Evolutionary conservation across 2,113 vertebrate species (phyloP), one percentile per base, ranked within the genome.

Genomic region (Etheostoma cragini): DNA sequence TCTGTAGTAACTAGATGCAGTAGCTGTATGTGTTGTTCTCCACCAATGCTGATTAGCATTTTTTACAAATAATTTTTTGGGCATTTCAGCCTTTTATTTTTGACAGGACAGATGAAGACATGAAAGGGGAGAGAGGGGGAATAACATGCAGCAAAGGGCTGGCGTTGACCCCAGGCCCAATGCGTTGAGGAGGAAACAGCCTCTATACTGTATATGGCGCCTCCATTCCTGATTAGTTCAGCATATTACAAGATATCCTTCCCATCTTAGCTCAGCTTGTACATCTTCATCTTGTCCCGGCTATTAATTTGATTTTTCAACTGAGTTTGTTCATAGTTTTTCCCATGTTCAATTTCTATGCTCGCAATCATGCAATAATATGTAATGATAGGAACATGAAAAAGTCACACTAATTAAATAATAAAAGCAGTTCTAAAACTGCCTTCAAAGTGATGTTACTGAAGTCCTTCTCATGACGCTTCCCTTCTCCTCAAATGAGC

Each of bases 401-500:
- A 50, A 65, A 5, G 70, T 64, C 12, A 0, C 15, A 14, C 6
- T 54, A 47, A 61, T 63, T 66, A 7, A 24, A 19, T 42, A 7
- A 8, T 71, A 5, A 78, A 56, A 22, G 50, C 33, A 26, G 10
- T 21, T 64, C 26, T 53, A 21, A 24, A 14, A 33, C 12, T 47
- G 15, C 30, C 53, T 15, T 56, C 21, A 50, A 10, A 21, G 56
- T n/a, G 50, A 76, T 30, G 56, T 35, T 30, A 11, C 26, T 38
- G 22, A 22, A 50, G 22, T 78, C 49, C 57, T 21, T 21, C 21
- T 63, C 33, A 63, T n/a, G 1, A 76, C 56, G 30, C 81, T 74
- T 69, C 60, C 70, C 72, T 73, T 60, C 71, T 67, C 60, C 62
- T 38, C 30, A 56, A 77, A 88, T 76, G 72, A 72, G 58, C 72